Base-by-base conservation (phyloP, 92 coral and sea anemone genomes). In the Palythoa heliodiscus region DNA sequence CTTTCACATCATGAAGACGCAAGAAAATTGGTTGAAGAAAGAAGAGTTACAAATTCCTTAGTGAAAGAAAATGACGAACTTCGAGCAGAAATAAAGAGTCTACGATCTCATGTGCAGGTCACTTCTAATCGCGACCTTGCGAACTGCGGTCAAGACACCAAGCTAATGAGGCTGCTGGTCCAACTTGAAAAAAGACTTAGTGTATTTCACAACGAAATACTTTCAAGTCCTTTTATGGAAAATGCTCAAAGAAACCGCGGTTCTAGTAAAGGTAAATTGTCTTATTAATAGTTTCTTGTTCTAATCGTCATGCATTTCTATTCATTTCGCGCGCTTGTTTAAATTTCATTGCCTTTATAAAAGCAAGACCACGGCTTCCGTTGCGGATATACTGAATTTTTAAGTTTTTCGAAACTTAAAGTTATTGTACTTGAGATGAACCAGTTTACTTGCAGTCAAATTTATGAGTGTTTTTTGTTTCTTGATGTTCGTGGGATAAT, bases 61-160 rank as follows among this genome's bases (percentile, higher is more conserved):
- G 92, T 89, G 52, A 89, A 94, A 67, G 93, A 92, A 75, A 92
- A 88, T 22, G 92, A 89, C 7, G 89, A 94, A 83, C 77, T 94
- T 15, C 89, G 93, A 64, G 86, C 88, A n/a, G 93, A 91, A 64
- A 52, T 92, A 22, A 90, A 83, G 40, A 81, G 77, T 64, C 58
- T 86, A 25, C 89, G 91, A 11, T 39, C 73, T 61, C 39, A 37
- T 69, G 73, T 63, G 24, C 15, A 43, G n/a, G 52, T 37, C 66
- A 29, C 23, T 17, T n/a, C 70, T 78, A 24, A 20, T 24, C 61
- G 13, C 16, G 19, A 23, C 19, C 37, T 20, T 1, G 52, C 11
- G 69, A 79, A 47, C 22, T 69, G 54, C 19, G 58, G 82, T 79
- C 80, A 83, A 69, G 86, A 88, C 88, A 83, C 85, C 17, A 86